A percentile compares a stretch with the other conserved stretches of the same genome.
phyloP scores from a whole-genome alignment of 2,888 invertebrate genomes.

The Cylloceria caligata region DNA sequence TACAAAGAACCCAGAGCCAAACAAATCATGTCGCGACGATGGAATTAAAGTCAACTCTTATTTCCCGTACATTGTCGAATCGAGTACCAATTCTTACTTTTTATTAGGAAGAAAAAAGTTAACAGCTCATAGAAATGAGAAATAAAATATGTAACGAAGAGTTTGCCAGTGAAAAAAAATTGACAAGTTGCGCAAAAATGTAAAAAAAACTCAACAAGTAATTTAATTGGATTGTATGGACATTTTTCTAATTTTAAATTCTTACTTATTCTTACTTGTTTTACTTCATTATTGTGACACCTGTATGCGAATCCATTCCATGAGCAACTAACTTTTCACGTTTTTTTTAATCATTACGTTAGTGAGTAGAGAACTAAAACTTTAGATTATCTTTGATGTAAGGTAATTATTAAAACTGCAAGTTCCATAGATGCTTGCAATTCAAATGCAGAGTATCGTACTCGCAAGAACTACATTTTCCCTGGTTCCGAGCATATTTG shows the following conservation, averaged over 20 bases:
- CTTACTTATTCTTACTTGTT: too few species aligned
- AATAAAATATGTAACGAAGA: neutral
- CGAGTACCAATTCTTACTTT: constrained; percentile 77
- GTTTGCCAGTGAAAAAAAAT: neutral
- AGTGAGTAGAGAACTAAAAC: neutral
- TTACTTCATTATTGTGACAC: too few species aligned
- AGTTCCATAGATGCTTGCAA: neutral
- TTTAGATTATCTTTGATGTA: constrained; percentile 7
- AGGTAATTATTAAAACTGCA: neutral
- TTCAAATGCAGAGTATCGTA: neutral
- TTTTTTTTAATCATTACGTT: neutral
- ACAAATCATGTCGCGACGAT: constrained; percentile 55
- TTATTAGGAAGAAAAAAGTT: constrained; percentile 62
- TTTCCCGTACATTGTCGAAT: constrained; percentile 43
- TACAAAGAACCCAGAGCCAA: constrained; percentile 40
- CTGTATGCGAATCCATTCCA: neutral
- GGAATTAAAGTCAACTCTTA: constrained; percentile 38
- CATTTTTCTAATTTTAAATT: neutral
- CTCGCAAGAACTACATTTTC: neutral
- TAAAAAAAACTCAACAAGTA: too few species aligned
- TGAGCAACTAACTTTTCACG: neutral
- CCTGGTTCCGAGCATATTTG: too few species aligned
- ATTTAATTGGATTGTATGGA: neutral
- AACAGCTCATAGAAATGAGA: neutral
- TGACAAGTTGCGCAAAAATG: too few species aligned